Evolutionary conservation across 2,888 invertebrate genomes (phyloP).

Genomic region (Andrena minutula): DNA sequence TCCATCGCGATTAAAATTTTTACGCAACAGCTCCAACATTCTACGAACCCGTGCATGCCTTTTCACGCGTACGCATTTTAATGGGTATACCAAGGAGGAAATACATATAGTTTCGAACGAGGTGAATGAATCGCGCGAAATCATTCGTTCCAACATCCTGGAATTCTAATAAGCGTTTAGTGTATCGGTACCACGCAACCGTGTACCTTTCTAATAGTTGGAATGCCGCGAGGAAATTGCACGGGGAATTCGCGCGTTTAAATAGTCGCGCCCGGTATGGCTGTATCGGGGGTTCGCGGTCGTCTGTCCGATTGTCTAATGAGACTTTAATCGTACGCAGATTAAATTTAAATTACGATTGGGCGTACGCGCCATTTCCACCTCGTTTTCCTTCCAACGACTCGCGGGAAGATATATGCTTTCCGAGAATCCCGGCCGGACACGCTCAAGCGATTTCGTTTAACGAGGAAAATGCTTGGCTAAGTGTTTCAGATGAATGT

Average conservation of each 20-base stretch:
- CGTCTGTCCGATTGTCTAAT: slow-evolving; percentile 60
- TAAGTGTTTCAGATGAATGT: not conserved
- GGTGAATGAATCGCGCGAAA: slow-evolving; percentile 25
- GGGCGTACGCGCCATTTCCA: slow-evolving; percentile 20
- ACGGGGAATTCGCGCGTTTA: slow-evolving; percentile 44
- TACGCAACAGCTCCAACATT: slow-evolving; percentile 10
- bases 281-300: slow-evolving; percentile 36
- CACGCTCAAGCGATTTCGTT: not conserved
- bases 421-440: not conserved
- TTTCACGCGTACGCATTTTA: slow-evolving; percentile 14
- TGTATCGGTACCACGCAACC: slow-evolving; percentile 31
- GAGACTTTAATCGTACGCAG: slow-evolving; percentile 63
- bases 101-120: not conserved
- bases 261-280: slow-evolving; percentile 32
- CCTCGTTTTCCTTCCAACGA: slow-evolving; percentile 21
- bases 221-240: slow-evolving; percentile 61
- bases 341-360: slow-evolving; percentile 62
- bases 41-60: slow-evolving; percentile 5
- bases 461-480: not conserved
- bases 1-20: slow-evolving; percentile 10
- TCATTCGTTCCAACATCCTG: slow-evolving; percentile 52
- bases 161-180: slow-evolving; percentile 55
- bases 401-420: not conserved
- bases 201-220: slow-evolving; percentile 60
- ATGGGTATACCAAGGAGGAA: slow-evolving; percentile 8